phyloP scores from a whole-genome alignment of 2,888 invertebrate genomes.

The Chymomyza amoena region DNA sequence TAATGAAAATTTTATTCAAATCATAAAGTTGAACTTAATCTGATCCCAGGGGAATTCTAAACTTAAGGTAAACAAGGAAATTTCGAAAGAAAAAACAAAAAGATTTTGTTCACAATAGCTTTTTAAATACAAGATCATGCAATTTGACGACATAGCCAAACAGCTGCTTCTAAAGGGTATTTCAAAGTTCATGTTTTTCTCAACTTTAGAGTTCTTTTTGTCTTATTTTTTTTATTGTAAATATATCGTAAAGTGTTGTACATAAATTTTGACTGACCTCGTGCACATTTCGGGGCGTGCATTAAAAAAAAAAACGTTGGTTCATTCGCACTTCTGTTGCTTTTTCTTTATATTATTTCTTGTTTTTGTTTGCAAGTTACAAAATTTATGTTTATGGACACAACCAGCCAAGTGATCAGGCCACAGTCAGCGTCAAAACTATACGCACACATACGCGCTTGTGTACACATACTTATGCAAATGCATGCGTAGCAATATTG shows the following conservation, averaged over 20 bases:
- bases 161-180: not conserved
- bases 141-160: too few species aligned
- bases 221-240: not conserved
- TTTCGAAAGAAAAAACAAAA: too few species aligned
- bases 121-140: too few species aligned
- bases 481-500: constrained; percentile 40
- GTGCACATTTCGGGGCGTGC: not conserved
- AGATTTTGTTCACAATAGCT: too few species aligned
- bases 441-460: constrained; percentile 11
- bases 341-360: not conserved
- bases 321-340: not conserved
- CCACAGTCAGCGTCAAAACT: not conserved
- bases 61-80: too few species aligned
- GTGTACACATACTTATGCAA: constrained; percentile 11
- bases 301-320: constrained; percentile 10
- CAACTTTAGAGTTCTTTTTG: not conserved
- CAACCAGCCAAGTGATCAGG: constrained; percentile 8
- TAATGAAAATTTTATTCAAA: too few species aligned
- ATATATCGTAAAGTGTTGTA: constrained; percentile 6
- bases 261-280: constrained; percentile 17
- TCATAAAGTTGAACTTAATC: too few species aligned
- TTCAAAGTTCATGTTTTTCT: not conserved
- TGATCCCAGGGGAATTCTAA: too few species aligned
- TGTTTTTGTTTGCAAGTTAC: constrained; percentile 7
- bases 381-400: constrained; percentile 52